These are phyloP conservation scores for Hyaena hyaena DNA, from an alignment of 2,113 vertebrate genomes.

Conservation along the genomic window DNA sequence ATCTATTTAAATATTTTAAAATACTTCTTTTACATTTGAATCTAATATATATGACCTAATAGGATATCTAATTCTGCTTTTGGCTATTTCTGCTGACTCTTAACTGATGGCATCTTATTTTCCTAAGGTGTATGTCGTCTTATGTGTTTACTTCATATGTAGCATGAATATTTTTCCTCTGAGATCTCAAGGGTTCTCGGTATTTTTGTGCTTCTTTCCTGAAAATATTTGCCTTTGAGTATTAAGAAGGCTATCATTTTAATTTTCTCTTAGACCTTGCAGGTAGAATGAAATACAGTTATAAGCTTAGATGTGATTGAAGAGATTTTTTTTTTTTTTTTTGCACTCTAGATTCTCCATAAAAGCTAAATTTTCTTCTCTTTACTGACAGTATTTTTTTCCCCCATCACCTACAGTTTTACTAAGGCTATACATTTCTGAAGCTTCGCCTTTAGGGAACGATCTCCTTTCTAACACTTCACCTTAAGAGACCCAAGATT, in stretches of 20 bases:
- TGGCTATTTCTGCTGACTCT: background rate
- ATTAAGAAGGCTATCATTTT: background rate
- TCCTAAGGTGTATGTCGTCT: background rate
- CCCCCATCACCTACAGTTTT: background rate
- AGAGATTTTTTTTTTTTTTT: background rate
- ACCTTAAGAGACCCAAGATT: background rate
- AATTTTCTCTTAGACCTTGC: background rate
- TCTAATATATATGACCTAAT: background rate
- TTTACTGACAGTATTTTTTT: background rate
- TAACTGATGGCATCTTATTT: background rate
- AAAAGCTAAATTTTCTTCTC: background rate
- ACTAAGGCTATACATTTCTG: background rate
- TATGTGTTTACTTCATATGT: background rate
- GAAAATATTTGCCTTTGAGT: background rate
- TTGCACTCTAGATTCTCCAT: background rate
- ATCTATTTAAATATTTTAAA: background rate
- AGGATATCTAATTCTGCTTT: background rate
- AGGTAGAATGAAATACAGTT: background rate
- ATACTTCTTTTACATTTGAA: background rate
- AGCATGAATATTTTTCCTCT: background rate
- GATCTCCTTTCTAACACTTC: background rate
- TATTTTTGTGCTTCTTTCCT: background rate
- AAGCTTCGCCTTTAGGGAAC: no score
- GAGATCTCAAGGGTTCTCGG: background rate
- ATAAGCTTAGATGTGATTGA: background rate